These are phyloP conservation scores for Acipenser ruthenus DNA, from an alignment of 2,797 vertebrate genomes.

Conservation along the genomic window DNA sequence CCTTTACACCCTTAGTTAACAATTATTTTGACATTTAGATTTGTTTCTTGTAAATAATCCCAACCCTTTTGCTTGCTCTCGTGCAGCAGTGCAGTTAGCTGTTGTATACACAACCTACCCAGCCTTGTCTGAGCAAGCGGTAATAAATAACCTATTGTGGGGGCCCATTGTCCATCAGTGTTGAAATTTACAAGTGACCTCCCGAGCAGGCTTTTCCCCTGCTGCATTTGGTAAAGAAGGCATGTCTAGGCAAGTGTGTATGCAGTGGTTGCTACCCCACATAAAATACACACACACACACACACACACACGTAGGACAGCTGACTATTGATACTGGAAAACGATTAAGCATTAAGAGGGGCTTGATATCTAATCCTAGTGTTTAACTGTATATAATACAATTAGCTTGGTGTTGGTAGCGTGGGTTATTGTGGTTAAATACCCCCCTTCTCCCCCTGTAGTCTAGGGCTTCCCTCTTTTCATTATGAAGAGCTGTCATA, in stretches of 20 bases:
- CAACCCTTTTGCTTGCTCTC: too few species aligned
- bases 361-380: conserved; percentile 7
- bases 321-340: not conserved
- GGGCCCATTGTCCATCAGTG: not conserved
- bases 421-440: conserved; percentile 15
- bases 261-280: too few species aligned
- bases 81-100: not conserved
- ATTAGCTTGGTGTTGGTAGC: conserved; percentile 13
- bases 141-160: not conserved
- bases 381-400: conserved; percentile 23
- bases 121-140: not conserved
- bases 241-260: not conserved
- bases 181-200: not conserved
- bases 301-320: not conserved
- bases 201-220: not conserved
- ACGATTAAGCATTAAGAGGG: not conserved
- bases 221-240: not conserved
- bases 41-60: too few species aligned
- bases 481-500: not conserved
- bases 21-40: too few species aligned
- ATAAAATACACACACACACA: too few species aligned
- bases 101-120: not conserved
- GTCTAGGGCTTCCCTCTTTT: not conserved
- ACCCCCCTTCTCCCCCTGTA: not conserved
- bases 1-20: too few species aligned